Evolutionary conservation across 2,888 invertebrate species (phyloP).

Genomic region (Pollenia angustigena): DNA sequence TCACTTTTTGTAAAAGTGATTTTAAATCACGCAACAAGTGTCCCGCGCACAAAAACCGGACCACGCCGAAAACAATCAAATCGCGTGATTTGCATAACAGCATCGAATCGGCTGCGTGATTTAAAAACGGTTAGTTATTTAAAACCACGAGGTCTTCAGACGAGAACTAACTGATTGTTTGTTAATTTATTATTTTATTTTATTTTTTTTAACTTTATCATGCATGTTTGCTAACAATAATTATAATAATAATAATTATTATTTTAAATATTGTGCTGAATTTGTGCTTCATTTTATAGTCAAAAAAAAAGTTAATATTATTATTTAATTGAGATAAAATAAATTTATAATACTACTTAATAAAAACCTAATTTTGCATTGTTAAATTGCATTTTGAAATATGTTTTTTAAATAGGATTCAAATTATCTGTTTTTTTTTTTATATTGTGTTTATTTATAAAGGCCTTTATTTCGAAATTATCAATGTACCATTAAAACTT

Average conservation of each 20-base stretch:
- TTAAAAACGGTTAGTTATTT: no score
- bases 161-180: no score
- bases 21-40: no score
- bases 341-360: slow-evolving; percentile 48
- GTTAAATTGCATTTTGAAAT: slow-evolving; percentile 33
- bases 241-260: slow-evolving; percentile 59
- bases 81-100: no score
- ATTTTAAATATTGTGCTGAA: slow-evolving; percentile 72
- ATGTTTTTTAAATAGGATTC: slow-evolving; percentile 50
- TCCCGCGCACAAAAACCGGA: no score
- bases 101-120: slow-evolving; percentile 15
- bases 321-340: slow-evolving; percentile 38
- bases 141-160: no score
- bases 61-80: no score
- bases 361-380: slow-evolving; percentile 47
- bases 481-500: slow-evolving; percentile 24
- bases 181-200: slow-evolving; percentile 42
- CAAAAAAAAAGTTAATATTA: slow-evolving; percentile 22
- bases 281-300: slow-evolving; percentile 55
- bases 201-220: slow-evolving; percentile 44
- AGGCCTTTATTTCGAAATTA: slow-evolving; percentile 34
- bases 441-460: slow-evolving; percentile 28
- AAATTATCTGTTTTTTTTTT: slow-evolving; percentile 12
- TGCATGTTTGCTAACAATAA: slow-evolving; percentile 66
- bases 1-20: no score